Evolutionary conservation across 2,888 invertebrate genomes (phyloP), one percentile per base, ranked within the genome.

Genomic region (Leucophenga montana): DNA sequence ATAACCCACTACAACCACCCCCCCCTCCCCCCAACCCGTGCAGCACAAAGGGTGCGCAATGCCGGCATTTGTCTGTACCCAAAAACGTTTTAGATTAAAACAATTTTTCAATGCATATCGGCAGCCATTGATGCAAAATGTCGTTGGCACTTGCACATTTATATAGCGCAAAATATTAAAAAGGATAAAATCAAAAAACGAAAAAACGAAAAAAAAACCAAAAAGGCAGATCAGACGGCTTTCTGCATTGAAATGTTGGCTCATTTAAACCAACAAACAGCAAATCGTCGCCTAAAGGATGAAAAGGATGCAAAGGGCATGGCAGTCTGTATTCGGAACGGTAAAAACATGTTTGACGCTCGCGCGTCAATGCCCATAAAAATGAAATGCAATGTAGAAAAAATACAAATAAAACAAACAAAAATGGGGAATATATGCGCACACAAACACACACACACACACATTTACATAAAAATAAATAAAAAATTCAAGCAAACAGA

Each of bases 31-130:
- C 33, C 33, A n/a, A 33, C 8, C 33, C 33, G 33, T 33, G 4
- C 33, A 33, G n/a, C 8, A 33, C 9, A 39, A 11, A 39, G 39
- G 5, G 39, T 39, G 39, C 11, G 11, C 39, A 3, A 39, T 39
- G 39, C 39, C 39, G 11, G 11, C 8, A 39, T 64, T 46, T 46
- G 62, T 20, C 46, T 64, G 62, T 20, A 48, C 22, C 48, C 62
- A 64, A 64, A 64, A 64, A 48, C 62, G 62, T 64, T 64, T 64
- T 64, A 64, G 62, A 62, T 62, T 62, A 62, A 16, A 62, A 39
- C 11, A 31, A 61, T 18, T 16, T 22, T 64, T 64, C n/a, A 57
- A 22, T 62, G 62, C 62, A 48, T 39, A 48, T 62, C 62, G 46
- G 22, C 62, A 11, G 46, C 62, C 46, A 48, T 64, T 64, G 46